Base-by-base conservation (phyloP, 2,888 invertebrate species). In the Campoplex capitator region DNA sequence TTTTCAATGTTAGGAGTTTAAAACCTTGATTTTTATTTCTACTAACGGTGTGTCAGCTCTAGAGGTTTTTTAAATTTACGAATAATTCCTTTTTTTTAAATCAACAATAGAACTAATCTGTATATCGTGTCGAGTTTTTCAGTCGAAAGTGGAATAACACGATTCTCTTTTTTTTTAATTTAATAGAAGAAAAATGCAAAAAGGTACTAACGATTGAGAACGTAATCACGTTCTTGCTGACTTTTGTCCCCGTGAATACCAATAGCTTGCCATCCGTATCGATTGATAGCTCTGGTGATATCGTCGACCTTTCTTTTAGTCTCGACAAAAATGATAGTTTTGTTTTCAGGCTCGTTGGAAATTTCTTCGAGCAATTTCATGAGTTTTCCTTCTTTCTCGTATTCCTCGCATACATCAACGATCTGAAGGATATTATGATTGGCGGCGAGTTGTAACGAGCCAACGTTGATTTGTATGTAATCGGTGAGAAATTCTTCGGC, bases 401-500 rank as follows among this genome's bases (percentile, higher is more conserved):
- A 95, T 87, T 96, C 96, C 88, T 95, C 95, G 89, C 96, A 96
- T 3, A 96, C 96, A 92, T 96, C 96, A 71, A 96, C 96, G 83
- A 96, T 96, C 93, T 97, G 97, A 32, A 96, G 95, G 90, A 97
- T 97, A 93, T 97, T 97, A 92, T 97, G 97, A 93, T 97, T 97
- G 28, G 97, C 97, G 70, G 96, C 95, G 42, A 97, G 94, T 89
- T 96, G 95, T 28, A 96, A 92, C 3, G 96, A 96, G 42, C 97
- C 97, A 87, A 97, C 95, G 91, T 96, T 97, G 68, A 97, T 95
- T 92, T 96, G 96, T 83, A 96, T 95, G 89, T 96, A 96, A 84
- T 97, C 95, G 28, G 95, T 95, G 67, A 97, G 94, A 92, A 97
- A 97, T 90, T 97, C 96, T 89, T 96, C 96, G 1, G 97, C 97